Percentiles rank a stretch among this genome's conserved stretches.
Evolutionary conservation across 2,888 invertebrate species (phyloP).

Genomic region (Meganola albula): DNA sequence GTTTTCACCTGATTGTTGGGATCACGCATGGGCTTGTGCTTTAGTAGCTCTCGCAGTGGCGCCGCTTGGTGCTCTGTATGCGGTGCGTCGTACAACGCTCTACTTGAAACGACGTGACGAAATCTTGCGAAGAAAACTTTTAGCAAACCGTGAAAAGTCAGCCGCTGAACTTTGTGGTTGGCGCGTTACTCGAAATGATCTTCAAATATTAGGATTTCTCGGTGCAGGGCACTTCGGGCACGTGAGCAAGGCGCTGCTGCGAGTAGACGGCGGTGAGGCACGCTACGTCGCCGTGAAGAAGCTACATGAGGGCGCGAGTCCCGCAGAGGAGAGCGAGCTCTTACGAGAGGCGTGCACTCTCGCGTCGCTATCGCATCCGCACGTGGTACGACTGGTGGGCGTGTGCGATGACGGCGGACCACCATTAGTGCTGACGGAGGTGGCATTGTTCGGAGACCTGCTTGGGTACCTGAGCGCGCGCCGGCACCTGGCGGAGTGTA

Average conservation of each 20-base stretch:
- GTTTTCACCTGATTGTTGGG: conserved; percentile 80
- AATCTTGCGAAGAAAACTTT: conserved; percentile 25
- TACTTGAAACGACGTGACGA: conserved; percentile 23
- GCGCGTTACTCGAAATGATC: conserved; percentile 33
- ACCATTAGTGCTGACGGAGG: conserved; percentile 93
- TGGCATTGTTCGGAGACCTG: conserved; percentile 92
- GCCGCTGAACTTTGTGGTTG: conserved; percentile 25
- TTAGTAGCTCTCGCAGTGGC: conserved; percentile 28
- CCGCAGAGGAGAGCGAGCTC: conserved; percentile 84
- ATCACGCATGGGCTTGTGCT: conserved; percentile 28
- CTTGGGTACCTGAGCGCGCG: conserved; percentile 85
- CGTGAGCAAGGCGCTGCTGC: conserved; percentile 43
- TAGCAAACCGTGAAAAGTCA: conserved; percentile 28
- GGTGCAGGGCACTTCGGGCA: conserved; percentile 51
- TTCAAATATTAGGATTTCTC: conserved; percentile 38
- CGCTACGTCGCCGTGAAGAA: conserved; percentile 90
- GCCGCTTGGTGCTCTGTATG: not conserved
- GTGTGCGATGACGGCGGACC: conserved; percentile 87
- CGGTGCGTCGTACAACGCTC: conserved; percentile 19
- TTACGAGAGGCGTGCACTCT: conserved; percentile 92
- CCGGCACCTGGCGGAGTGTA: conserved; percentile 82
- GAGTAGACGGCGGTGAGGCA: conserved; percentile 26
- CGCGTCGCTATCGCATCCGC: conserved; percentile 90
- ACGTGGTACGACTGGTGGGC: conserved; percentile 88
- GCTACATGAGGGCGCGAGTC: conserved; percentile 84